These are phyloP conservation scores for Carollia perspicillata DNA, from an alignment of 2,113 vertebrate species.

Conservation along the genomic window DNA sequence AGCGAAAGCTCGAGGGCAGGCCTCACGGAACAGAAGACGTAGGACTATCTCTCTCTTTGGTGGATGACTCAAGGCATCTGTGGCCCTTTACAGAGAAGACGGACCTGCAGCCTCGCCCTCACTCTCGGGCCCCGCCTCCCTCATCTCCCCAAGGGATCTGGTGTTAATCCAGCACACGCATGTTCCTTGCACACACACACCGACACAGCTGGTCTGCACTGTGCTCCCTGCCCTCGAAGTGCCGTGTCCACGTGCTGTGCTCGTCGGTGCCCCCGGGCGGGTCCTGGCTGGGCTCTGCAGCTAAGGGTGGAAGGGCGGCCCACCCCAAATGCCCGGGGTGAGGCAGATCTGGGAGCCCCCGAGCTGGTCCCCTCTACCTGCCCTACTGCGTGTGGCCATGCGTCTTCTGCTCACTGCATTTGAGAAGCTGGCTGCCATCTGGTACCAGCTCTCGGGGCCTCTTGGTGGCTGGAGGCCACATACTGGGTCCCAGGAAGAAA, in stretches of 20 bases:
- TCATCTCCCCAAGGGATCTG: no score
- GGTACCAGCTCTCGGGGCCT: neutral
- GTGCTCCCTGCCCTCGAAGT: neutral
- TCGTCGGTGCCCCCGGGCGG: fast-evolving
- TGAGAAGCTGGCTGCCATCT: neutral
- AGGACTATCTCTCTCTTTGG: no score
- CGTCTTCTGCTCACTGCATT: fast-evolving
- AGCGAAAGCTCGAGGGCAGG: fast-evolving
- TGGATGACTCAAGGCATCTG: neutral
- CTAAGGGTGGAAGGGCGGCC: no score
- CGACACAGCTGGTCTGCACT: fast-evolving
- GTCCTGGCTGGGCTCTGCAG: neutral
- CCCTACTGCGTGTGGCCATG: fast-evolving
- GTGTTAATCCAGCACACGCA: fast-evolving
- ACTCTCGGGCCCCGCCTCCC: neutral
- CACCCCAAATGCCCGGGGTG: neutral
- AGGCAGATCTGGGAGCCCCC: neutral
- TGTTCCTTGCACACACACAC: fast-evolving
- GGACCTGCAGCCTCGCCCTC: fast-evolving
- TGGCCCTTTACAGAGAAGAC: neutral
- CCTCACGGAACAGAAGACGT: neutral
- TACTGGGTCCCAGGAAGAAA: fast-evolving
- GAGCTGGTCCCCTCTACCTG: neutral
- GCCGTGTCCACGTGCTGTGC: neutral
- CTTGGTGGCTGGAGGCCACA: neutral